A percentile compares a stretch with the other conserved stretches of the same genome.
Conservation (phyloP, 2,113 vertebrate species). For the Cyanoramphus novaezelandiae region DNA sequence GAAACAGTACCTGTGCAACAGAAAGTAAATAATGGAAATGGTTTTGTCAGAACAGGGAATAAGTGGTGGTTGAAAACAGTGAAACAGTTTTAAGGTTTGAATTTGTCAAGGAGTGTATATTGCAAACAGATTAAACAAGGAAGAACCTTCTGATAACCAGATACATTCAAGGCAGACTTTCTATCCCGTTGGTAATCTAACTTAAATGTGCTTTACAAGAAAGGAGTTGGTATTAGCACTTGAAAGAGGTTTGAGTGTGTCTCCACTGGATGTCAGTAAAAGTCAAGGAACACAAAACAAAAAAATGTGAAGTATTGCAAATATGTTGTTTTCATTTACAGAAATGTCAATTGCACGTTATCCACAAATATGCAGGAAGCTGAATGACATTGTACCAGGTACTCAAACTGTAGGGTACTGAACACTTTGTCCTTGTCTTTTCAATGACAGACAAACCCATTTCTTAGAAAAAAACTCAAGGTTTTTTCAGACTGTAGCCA, state of each 20-base stretch:
- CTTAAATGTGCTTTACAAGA: not conserved
- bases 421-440: not conserved
- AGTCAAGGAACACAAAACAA: slow-evolving; percentile 15
- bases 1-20: not conserved
- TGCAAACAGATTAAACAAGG: not conserved
- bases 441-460: not conserved
- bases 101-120: not conserved
- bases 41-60: not conserved
- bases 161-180: not conserved
- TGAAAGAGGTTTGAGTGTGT: not conserved
- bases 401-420: not conserved
- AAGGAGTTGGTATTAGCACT: not conserved
- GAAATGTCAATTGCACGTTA: not conserved
- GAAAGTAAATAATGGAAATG: not conserved
- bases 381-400: not conserved
- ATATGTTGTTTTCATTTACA: not conserved
- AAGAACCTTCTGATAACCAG: not conserved
- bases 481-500: not conserved
- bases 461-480: not conserved
- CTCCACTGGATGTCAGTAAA: slow-evolving; percentile 44
- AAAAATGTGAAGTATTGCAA: not conserved
- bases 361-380: not conserved
- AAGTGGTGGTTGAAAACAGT: not conserved
- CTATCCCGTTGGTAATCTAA: not conserved
- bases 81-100: not conserved